These are phyloP conservation scores for Emberiza fucata DNA, from an alignment of 2,113 vertebrate species.

Conservation along the genomic window DNA sequence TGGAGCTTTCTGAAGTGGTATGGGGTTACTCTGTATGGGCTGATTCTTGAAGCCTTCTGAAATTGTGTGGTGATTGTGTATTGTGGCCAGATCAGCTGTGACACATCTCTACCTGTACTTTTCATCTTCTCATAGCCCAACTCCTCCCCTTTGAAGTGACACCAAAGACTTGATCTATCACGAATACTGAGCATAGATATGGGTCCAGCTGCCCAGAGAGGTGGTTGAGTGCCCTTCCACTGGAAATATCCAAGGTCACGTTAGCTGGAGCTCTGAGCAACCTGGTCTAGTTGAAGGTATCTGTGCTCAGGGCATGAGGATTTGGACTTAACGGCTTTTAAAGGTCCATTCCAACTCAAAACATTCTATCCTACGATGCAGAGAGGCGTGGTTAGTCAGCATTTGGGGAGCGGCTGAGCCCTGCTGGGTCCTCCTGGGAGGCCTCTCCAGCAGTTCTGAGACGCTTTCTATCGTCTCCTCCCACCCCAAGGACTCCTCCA, in stretches of 20 bases:
- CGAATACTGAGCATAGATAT: slow-evolving; percentile 18
- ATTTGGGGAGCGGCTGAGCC: slow-evolving; percentile 43
- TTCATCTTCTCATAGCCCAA: slow-evolving; percentile 63
- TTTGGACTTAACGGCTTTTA: neutral
- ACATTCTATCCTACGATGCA: neutral
- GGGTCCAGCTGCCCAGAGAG: neutral
- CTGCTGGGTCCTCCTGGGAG: slow-evolving; percentile 42
- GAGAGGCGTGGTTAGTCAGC: slow-evolving; percentile 15
- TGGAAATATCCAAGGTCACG: neutral
- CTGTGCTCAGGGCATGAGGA: too few species aligned
- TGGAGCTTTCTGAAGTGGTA: neutral
- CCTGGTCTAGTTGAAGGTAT: neutral
- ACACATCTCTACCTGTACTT: slow-evolving; percentile 65
- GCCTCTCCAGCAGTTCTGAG: slow-evolving; percentile 59
- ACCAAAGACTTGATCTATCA: slow-evolving; percentile 50
- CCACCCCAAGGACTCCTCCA: slow-evolving; percentile 55
- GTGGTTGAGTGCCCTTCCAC: neutral
- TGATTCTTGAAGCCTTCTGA: neutral
- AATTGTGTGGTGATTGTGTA: neutral
- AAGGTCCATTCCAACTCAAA: neutral
- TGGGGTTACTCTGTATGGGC: neutral
- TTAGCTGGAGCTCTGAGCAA: neutral
- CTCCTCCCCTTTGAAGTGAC: slow-evolving; percentile 51
- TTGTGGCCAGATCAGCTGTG: neutral
- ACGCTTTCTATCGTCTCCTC: neutral